phyloP scores from a whole-genome alignment of 2,113 vertebrate species.

The Heterocephalus glaber region DNA sequence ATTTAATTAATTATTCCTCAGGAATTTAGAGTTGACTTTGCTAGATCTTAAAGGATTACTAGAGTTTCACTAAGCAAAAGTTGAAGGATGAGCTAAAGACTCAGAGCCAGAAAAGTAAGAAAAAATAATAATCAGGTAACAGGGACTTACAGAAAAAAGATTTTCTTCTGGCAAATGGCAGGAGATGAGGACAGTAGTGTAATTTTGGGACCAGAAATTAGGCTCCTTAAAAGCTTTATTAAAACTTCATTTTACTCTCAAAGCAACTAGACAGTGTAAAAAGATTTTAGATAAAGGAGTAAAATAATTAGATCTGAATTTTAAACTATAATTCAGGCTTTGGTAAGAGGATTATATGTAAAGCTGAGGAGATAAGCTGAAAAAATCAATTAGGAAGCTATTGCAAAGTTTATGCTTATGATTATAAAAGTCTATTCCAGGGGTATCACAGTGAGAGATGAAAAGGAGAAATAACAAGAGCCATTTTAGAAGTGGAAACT shows the following conservation, averaged over 20 bases:
- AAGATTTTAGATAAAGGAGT: slow-evolving; percentile 12
- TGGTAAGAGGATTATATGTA: neutral
- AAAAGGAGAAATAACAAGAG: neutral
- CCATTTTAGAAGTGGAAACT: neutral
- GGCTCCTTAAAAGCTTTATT: slow-evolving; percentile 10
- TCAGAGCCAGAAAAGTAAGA: neutral
- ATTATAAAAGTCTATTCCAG: neutral
- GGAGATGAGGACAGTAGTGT: neutral
- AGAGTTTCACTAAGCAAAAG: slow-evolving; percentile 40
- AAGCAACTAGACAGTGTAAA: neutral
- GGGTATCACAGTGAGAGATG: neutral
- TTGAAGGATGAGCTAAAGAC: slow-evolving; percentile 25
- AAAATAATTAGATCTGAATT: neutral
- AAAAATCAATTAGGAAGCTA: neutral
- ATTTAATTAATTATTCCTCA: slow-evolving; percentile 38
- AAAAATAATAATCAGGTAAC: neutral
- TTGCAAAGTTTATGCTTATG: neutral
- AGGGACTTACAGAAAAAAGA: neutral
- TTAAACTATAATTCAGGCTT: neutral
- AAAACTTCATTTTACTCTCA: slow-evolving; percentile 26
- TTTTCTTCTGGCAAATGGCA: neutral
- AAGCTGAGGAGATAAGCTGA: neutral
- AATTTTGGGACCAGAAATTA: neutral
- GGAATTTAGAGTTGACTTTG: slow-evolving; percentile 49
- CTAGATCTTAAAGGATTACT: neutral